Evolutionary conservation across 1,140 invertebrate genomes (phyloP).

Genomic region (Sycophaga agraensis): DNA sequence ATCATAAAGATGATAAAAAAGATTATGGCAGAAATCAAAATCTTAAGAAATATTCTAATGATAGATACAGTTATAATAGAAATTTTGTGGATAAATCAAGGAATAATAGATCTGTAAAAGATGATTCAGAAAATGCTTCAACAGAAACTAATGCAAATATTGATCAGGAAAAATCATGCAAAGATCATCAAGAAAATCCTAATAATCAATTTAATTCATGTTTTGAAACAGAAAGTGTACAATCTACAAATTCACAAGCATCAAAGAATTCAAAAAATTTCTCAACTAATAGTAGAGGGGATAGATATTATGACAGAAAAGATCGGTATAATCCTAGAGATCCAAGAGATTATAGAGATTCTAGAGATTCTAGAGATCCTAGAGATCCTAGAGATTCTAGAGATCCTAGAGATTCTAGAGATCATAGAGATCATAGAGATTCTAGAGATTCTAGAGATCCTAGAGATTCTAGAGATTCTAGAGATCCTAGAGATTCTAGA

Average conservation of each 20-base stretch:
- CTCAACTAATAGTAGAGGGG: background rate
- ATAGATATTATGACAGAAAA: constrained; percentile 29
- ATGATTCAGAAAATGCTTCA: constrained; percentile 25
- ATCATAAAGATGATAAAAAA: constrained; percentile 30
- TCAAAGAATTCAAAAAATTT: constrained; percentile 6
- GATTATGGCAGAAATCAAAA: constrained; percentile 19
- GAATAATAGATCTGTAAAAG: constrained; percentile 15
- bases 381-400: constrained; percentile 29
- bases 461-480: constrained; percentile 22
- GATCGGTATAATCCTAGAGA: constrained; percentile 27
- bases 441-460: constrained; percentile 28
- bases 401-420: no score
- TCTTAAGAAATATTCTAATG: constrained; percentile 38
- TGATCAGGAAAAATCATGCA: constrained; percentile 3
- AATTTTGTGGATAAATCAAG: constrained; percentile 25
- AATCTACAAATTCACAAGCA: background rate
- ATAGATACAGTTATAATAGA: constrained; percentile 34
- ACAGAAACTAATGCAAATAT: constrained; percentile 25
- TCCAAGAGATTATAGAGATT: constrained; percentile 26
- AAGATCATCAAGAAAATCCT: constrained; percentile 5
- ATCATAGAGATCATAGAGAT: no score
- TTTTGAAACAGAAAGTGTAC: background rate
- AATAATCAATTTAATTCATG: constrained; percentile 21
- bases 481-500: constrained; percentile 26
- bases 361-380: constrained; percentile 27